phyloP scores from a whole-genome alignment of 2,113 vertebrate genomes.

The Callospermophilus lateralis region DNA sequence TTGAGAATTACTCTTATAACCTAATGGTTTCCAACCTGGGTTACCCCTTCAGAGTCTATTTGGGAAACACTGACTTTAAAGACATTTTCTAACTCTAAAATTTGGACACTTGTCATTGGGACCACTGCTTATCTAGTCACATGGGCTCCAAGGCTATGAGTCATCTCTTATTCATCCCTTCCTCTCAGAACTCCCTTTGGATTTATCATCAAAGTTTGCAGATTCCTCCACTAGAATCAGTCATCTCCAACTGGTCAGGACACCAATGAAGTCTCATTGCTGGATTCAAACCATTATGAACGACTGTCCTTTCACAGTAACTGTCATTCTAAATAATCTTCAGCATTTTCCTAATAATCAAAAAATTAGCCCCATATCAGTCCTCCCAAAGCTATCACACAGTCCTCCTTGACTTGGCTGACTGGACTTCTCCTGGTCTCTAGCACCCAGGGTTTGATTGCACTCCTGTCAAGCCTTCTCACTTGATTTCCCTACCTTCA shows the following conservation, averaged over 20 bases:
- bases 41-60: not conserved
- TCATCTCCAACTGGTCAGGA: not conserved
- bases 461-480: not conserved
- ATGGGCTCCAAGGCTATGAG: not conserved
- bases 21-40: not conserved
- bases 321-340: not conserved
- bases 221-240: not conserved
- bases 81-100: not conserved
- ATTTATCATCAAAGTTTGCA: not conserved
- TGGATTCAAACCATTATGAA: not conserved
- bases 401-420: not conserved
- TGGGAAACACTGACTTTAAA: not conserved
- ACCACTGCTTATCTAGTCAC: not conserved
- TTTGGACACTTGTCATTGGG: not conserved
- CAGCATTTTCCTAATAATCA: not conserved
- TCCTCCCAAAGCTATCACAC: not conserved
- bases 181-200: not conserved
- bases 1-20: not conserved
- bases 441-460: not conserved
- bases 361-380: not conserved
- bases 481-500: not conserved
- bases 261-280: fast-evolving
- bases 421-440: not conserved
- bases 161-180: not conserved
- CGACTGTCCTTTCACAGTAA: not conserved